These are phyloP conservation scores for Crotophaga sulcirostris DNA, from an alignment of 2,113 vertebrate species.

Conservation along the genomic window DNA sequence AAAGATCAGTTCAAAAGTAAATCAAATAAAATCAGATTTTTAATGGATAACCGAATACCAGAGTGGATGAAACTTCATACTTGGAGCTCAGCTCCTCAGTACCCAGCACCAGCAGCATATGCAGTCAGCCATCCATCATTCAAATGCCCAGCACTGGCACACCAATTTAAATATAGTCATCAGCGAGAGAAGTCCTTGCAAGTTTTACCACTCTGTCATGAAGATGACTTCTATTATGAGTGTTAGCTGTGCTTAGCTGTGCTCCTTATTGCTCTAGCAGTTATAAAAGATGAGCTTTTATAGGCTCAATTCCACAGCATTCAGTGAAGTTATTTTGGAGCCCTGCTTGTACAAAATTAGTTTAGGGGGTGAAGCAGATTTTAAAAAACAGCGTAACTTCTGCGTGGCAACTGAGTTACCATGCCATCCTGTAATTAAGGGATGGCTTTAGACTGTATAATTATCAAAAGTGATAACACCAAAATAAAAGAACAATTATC, in stretches of 20 bases:
- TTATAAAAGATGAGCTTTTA: background rate
- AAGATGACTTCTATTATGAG: background rate
- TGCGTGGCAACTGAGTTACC: background rate
- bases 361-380: background rate
- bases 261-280: background rate
- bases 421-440: background rate
- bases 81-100: background rate
- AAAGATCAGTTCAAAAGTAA: background rate
- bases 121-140: background rate
- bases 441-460: background rate
- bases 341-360: background rate
- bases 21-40: background rate
- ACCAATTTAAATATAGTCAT: background rate
- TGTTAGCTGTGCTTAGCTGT: background rate
- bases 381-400: background rate
- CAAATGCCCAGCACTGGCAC: background rate
- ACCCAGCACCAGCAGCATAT: background rate
- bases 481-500: background rate
- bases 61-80: background rate
- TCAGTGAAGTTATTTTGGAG: background rate
- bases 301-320: background rate
- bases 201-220: background rate
- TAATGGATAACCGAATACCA: background rate
- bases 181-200: background rate
- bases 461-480: background rate